phyloP scores from a whole-genome alignment of 2,888 invertebrate genomes.

The Acleris sparsana region DNA sequence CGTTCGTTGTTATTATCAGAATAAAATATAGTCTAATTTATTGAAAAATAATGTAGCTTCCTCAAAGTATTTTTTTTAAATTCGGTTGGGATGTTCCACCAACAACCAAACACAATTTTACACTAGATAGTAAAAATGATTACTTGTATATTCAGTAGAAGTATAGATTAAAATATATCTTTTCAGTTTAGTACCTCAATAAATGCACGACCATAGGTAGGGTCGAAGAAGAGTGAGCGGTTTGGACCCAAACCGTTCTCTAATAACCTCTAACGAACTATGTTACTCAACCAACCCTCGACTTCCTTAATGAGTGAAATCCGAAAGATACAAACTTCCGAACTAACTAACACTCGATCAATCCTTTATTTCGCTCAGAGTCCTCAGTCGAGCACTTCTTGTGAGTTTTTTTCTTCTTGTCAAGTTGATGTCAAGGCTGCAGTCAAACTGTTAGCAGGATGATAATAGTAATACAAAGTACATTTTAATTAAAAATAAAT shows the following conservation, averaged over 20 bases:
- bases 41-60: no score
- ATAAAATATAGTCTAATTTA: no score
- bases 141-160: no score
- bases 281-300: background rate
- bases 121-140: no score
- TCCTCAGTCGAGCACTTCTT: constrained; percentile 19
- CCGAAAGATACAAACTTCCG: constrained; percentile 29
- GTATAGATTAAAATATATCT: no score
- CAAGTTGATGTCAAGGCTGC: constrained; percentile 8
- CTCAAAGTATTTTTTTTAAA: no score
- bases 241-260: background rate
- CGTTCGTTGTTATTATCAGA: no score
- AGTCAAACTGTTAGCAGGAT: background rate
- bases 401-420: constrained; percentile 15
- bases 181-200: no score
- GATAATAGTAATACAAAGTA: background rate
- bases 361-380: constrained; percentile 31
- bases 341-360: constrained; percentile 34
- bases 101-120: no score
- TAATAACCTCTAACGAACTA: background rate
- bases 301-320: constrained; percentile 26
- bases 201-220: background rate
- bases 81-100: no score
- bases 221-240: no score
- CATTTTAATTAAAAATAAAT: no score